Evolutionary conservation across 2,888 invertebrate species (phyloP).

Genomic region (Coelogynopora nodosa): DNA sequence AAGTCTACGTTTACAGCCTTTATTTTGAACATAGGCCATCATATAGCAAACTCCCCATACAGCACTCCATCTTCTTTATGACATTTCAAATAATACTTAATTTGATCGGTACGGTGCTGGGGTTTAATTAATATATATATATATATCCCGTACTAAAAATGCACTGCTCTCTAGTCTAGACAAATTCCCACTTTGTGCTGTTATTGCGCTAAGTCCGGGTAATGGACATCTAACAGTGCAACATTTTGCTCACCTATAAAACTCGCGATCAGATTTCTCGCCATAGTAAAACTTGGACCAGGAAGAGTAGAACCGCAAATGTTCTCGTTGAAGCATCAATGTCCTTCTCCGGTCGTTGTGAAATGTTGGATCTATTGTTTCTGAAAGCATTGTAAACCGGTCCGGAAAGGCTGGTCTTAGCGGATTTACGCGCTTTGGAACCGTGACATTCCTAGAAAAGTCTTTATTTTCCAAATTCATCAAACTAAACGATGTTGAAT

Average conservation of each 20-base stretch:
- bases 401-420: background rate
- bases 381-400: background rate
- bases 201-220: background rate
- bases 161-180: too few relatives aligned
- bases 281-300: constrained; percentile 10
- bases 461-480: background rate
- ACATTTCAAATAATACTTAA: too few relatives aligned
- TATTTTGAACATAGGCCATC: too few relatives aligned
- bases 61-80: too few relatives aligned
- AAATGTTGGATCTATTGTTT: background rate
- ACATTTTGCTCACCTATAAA: background rate
- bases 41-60: too few relatives aligned
- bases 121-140: too few relatives aligned
- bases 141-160: too few relatives aligned
- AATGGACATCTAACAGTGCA: too few relatives aligned
- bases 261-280: background rate
- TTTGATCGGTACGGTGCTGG: too few relatives aligned
- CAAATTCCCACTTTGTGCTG: too few relatives aligned
- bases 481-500: background rate
- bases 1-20: too few relatives aligned
- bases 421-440: background rate
- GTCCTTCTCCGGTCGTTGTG: background rate
- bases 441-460: background rate
- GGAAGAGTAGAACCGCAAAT: background rate
- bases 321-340: background rate